Evolutionary conservation across 2,113 vertebrate genomes (phyloP), one percentile per base, ranked within the genome.

Genomic region (Zapornia atra): DNA sequence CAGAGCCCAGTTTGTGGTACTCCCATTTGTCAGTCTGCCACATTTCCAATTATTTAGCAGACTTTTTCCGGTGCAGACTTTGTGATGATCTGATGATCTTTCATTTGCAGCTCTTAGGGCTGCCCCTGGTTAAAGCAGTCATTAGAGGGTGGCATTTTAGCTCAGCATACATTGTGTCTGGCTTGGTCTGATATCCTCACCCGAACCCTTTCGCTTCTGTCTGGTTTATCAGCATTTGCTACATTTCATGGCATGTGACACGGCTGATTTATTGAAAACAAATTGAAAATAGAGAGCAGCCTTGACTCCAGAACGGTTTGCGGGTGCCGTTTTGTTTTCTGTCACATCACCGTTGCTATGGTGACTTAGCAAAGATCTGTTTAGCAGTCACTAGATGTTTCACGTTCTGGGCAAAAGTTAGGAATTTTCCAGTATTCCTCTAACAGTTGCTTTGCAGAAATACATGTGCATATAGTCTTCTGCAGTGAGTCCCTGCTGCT

Each of bases 331-430:
- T 96, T 96, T 94, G 91, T 96, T 95, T 96, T 93, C 83, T 91
- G 88, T 94, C 93, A 77, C 80, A 72, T 96, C 50, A 50, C 42
- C 0, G 92, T 94, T 96, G 95, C 95, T 87, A 96, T 96, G 88
- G 96, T 89, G 71, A 96, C 66, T 88, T 73, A 82, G 68, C 59
- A 71, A 71, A 82, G 63, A 84, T 79, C 70, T 85, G 22, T 90
- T 91, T 91, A 82, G 77, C 91, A 89, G 69, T 91, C 88, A 24
- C 44, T 92, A 56, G 42, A 46, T 92, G 46, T 92, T 88, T 80
- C 64, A 19, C 75, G 33, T 93, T 91, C 83, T 85, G 78, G 69
- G 77, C 83, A 94, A 40, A 94, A 96, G 40, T 89, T 79, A 44
- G 70, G 61, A 83, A 66, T 91, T 73, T 94, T 95, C 88, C 80